Evolutionary conservation across 2,797 vertebrate species (phyloP).

Genomic region (Melanogrammus aeglefinus): DNA sequence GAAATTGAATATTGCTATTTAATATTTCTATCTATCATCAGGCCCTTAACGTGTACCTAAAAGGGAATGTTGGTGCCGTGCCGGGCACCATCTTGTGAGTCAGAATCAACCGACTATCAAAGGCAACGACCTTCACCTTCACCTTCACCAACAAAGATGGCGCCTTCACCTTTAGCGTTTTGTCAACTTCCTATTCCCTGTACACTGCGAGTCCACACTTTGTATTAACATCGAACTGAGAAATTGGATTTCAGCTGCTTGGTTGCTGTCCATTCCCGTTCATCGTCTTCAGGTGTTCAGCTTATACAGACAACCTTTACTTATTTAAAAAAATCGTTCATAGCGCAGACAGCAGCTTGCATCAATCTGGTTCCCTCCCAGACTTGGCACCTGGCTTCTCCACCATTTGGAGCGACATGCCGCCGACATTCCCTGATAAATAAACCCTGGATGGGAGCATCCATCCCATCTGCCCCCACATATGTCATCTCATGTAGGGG

Average conservation of each 20-base stretch:
- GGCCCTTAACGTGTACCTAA: no score
- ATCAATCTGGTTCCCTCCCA: conserved; percentile 60
- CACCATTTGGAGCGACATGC: conserved; percentile 64
- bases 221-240: not conserved
- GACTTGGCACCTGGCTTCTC: conserved; percentile 66
- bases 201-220: not conserved
- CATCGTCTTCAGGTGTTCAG: conserved; percentile 36
- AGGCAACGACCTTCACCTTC: no score
- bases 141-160: no score
- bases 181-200: no score
- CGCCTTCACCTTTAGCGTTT: no score
- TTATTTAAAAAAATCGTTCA: not conserved
- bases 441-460: conserved; percentile 61
- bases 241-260: not conserved
- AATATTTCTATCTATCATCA: no score
- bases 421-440: conserved; percentile 64
- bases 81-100: no score
- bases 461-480: conserved; percentile 68
- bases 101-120: no score
- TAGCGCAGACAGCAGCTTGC: conserved; percentile 49
- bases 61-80: no score
- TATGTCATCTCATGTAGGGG: conserved; percentile 67
- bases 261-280: not conserved
- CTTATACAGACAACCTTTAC: conserved; percentile 8
- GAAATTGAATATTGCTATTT: no score